These are phyloP conservation scores for Endomychus coccineus DNA, from an alignment of 2,888 invertebrate species.

Conservation along the genomic window DNA sequence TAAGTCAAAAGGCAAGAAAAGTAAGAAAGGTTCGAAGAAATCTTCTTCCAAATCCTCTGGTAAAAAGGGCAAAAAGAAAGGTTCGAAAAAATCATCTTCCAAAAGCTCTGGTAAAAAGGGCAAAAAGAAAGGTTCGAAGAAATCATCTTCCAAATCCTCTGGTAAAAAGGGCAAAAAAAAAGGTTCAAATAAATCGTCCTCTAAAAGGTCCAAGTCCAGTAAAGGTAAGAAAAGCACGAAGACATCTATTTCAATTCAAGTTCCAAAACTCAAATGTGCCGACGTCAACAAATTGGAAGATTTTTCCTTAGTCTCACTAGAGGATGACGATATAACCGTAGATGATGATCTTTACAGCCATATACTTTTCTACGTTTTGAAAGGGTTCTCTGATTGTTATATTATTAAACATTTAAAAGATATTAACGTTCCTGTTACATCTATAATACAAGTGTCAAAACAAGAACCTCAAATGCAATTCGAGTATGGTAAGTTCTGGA, in stretches of 20 bases:
- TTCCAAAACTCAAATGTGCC: too few relatives aligned
- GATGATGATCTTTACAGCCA: constrained; percentile 28
- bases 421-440: constrained; percentile 21
- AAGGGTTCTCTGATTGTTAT: constrained; percentile 23
- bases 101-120: too few relatives aligned
- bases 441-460: constrained; percentile 21
- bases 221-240: too few relatives aligned
- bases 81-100: not conserved
- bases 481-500: constrained; percentile 4
- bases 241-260: too few relatives aligned
- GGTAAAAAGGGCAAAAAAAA: too few relatives aligned
- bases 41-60: not conserved
- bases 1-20: constrained; percentile 20
- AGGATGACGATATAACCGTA: constrained; percentile 24
- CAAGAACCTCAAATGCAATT: constrained; percentile 1
- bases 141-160: too few relatives aligned
- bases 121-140: too few relatives aligned
- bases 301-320: constrained; percentile 21
- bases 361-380: constrained; percentile 27
- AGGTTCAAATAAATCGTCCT: too few relatives aligned
- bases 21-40: constrained; percentile 14
- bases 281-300: constrained; percentile 14
- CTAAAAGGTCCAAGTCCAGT: too few relatives aligned
- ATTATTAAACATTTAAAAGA: constrained; percentile 22
- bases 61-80: constrained; percentile 16